Evolutionary conservation across 2,113 vertebrate genomes (phyloP), one percentile per base, ranked within the genome.

Genomic region (Paratilapia polleni): DNA sequence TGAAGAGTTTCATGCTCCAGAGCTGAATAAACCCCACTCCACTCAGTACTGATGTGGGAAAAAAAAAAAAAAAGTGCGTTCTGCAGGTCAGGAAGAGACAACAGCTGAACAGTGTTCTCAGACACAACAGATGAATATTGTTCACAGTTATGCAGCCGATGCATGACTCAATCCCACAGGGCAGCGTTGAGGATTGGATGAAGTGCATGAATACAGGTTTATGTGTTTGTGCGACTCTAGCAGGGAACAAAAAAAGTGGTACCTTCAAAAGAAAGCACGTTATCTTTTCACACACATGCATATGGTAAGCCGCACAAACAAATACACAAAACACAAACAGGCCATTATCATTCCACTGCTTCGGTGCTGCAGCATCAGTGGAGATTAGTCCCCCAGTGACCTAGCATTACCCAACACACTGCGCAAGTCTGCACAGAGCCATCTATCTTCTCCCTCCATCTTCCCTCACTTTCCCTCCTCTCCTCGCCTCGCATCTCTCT

Each of bases 301-400:
- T 81, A 88, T 64, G 66, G 86, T 81, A 74, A 90, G 81, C 85
- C 75, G 10, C 84, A 76, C 82, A 92, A 90, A 89, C 88, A 91
- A 90, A 92, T 82, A 85, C 75, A 66, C 14, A 70, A 81, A 43
- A 90, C 84, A 86, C 83, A 92, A 87, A 91, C 88, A 87, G 82
- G 80, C 82, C 87, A 94, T 92, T 93, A 93, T 87, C 90, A 94
- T 94, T 93, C 92, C 92, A 85, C 78, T 83, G 86, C 88, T 88
- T 84, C 78, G 57, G 64, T 4, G 64, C 88, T 89, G 84, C 90
- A 87, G 90, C 88, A 92, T 83, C 87, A 80, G 87, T 49, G 43
- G 81, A 90, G 87, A 92, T 92, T 87, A 92, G 89, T 86, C 82
- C 89, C 84, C 90, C 17, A 28, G 85, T 93, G 92, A 94, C 88